A percentile compares a stretch with the other conserved stretches of the same genome.
Evolutionary conservation across 2,888 invertebrate species (phyloP).

Genomic region (Drosophila imparisetae): DNA sequence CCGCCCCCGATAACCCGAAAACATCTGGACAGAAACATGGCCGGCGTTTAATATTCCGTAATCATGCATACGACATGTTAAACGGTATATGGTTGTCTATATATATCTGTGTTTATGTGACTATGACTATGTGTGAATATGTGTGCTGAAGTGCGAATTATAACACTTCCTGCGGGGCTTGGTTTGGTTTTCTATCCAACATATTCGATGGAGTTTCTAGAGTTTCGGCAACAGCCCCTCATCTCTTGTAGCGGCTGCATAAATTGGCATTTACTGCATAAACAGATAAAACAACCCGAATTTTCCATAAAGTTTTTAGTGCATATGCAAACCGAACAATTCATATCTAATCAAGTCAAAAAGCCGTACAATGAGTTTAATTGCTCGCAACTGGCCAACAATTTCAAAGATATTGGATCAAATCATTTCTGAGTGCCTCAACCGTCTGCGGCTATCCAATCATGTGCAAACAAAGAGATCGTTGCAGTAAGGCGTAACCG

Average conservation of each 20-base stretch:
- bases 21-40: constrained; percentile 30
- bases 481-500: not conserved
- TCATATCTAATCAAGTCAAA: constrained; percentile 62
- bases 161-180: constrained; percentile 61
- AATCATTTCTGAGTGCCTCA: constrained; percentile 32
- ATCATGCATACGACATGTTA: constrained; percentile 67
- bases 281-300: constrained; percentile 13
- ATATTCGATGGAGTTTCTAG: constrained; percentile 8
- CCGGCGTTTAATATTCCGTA: constrained; percentile 40
- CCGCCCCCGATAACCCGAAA: not conserved
- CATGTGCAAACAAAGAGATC: constrained; percentile 31
- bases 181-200: constrained; percentile 39
- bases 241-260: constrained; percentile 4
- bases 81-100: constrained; percentile 38
- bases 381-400: constrained; percentile 49
- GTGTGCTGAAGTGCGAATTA: constrained; percentile 65
- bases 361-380: constrained; percentile 60
- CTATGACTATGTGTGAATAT: constrained; percentile 19
- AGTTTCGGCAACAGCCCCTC: not conserved
- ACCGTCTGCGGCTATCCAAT: constrained; percentile 18
- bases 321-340: constrained; percentile 35
- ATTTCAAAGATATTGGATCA: constrained; percentile 19
- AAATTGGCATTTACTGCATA: constrained; percentile 14
- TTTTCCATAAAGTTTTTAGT: constrained; percentile 36
- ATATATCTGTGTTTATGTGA: not conserved